Evolutionary conservation across 2,113 vertebrate species (phyloP).

Genomic region (Silurus glanis): DNA sequence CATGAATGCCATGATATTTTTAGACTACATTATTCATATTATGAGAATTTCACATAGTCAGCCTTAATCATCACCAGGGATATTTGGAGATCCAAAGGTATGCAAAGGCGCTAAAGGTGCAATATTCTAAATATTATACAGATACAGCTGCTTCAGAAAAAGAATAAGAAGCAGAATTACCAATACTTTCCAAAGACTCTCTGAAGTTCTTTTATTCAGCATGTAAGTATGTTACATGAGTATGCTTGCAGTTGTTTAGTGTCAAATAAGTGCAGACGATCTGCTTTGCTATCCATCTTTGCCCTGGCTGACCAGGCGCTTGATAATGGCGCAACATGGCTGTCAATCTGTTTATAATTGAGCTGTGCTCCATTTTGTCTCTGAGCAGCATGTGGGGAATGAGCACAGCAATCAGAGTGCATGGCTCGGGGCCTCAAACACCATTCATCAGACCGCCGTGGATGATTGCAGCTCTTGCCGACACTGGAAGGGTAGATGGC

Average conservation of each 20-base stretch:
- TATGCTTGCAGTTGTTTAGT: neutral
- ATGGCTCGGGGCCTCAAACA: slow-evolving; percentile 30
- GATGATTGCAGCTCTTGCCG: slow-evolving; percentile 47
- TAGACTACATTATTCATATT: neutral
- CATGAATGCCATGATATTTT: neutral
- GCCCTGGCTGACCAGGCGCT: slow-evolving; percentile 38
- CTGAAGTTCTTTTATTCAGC: neutral
- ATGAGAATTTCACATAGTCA: neutral
- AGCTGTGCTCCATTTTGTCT: slow-evolving; percentile 54
- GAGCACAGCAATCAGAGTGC: slow-evolving; percentile 37
- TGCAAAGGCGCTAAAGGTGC: neutral
- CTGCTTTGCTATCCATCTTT: slow-evolving; percentile 21
- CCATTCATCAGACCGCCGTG: slow-evolving; percentile 44
- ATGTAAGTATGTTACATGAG: neutral
- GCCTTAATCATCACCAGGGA: neutral
- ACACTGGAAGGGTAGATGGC: slow-evolving; percentile 49
- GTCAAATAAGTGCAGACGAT: slow-evolving; percentile 16
- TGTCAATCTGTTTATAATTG: slow-evolving; percentile 57
- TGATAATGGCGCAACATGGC: slow-evolving; percentile 48
- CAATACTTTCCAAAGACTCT: neutral
- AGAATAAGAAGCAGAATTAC: neutral
- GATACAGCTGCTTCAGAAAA: neutral
- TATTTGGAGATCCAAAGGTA: neutral
- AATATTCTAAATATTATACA: neutral
- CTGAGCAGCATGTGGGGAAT: slow-evolving; percentile 39